These are phyloP conservation scores for Lithosia quadra DNA, from an alignment of 2,888 invertebrate genomes.

Conservation along the genomic window DNA sequence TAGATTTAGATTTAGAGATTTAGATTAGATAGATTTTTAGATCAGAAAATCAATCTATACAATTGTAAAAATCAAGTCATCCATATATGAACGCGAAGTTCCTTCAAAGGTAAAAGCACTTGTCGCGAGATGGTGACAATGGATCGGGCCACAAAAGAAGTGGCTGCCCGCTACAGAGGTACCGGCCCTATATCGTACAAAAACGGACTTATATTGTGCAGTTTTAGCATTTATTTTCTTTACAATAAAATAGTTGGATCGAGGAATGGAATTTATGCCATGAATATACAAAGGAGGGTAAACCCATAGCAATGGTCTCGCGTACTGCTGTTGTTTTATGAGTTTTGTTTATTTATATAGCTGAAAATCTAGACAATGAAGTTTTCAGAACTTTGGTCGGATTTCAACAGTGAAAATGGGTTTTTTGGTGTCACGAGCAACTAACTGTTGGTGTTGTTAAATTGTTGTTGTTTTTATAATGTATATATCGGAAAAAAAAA, in stretches of 20 bases:
- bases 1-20: too few species aligned
- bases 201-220: constrained; percentile 21
- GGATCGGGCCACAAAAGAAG: constrained; percentile 64
- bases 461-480: too few species aligned
- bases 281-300: background rate
- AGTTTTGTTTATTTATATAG: background rate
- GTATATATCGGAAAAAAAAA: too few species aligned
- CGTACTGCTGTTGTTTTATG: background rate
- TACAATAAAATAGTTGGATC: constrained; percentile 9
- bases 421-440: too few species aligned
- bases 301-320: background rate
- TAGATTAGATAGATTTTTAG: too few species aligned
- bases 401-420: background rate
- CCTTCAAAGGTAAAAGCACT: constrained; percentile 69
- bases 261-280: background rate
- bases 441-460: too few species aligned
- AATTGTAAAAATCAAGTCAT: constrained; percentile 14
- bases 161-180: constrained; percentile 47
- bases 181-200: constrained; percentile 12
- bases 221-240: constrained; percentile 21
- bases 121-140: constrained; percentile 63
- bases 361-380: background rate
- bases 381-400: background rate
- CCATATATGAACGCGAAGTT: constrained; percentile 53
- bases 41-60: too few species aligned